Base-by-base conservation (phyloP, 2,797 vertebrate species). In the Meda fulgida region DNA sequence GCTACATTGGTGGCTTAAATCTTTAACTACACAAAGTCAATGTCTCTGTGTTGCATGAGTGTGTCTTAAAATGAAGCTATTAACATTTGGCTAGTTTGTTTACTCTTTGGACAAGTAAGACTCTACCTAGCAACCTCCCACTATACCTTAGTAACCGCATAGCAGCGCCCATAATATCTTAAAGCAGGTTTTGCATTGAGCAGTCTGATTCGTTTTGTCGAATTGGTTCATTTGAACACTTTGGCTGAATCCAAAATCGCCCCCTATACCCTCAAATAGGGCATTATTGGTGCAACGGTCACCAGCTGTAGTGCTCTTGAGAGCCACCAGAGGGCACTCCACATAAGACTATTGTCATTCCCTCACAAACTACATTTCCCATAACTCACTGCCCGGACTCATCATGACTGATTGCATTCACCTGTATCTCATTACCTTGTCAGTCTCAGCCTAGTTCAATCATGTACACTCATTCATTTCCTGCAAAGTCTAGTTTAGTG, bases 1-100 rank as follows among this genome's bases (percentile, higher is more conserved):
- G 31, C 85, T 81, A 82, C 83, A 77, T 84, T 76, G 70, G 82
- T 89, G 81, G 81, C 86, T 77, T 65, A 80, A 73, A 66, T 78
- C 38, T 85, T 87, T 4, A 78, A 60, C 85, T 76, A 75, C 82
- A 76, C 29, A 87, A 89, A 88, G 83, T 87, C 84, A 19, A 4
- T 31, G 18, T 51, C 71, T 70, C 55, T 13, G 14, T 63, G 60
- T 16, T 31, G 63, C 3, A 7, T 8, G 63, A 3, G 60, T 65
- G 53, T 58, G 46, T n/a, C 36, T 63, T 40, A 48, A 78, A 55
- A 26, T 43, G 36, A 65, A 11, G 70, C 31, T 73, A 63, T 14
- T 46, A 46, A 23, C 38, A 34, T 18, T 72, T 19, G 31, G 11
- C 31, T 5, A 4, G 31, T 38, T 14, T 77, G 21, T 58, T 77